Conservation (phyloP, 2,113 vertebrate species). For the Candoia aspera region DNA sequence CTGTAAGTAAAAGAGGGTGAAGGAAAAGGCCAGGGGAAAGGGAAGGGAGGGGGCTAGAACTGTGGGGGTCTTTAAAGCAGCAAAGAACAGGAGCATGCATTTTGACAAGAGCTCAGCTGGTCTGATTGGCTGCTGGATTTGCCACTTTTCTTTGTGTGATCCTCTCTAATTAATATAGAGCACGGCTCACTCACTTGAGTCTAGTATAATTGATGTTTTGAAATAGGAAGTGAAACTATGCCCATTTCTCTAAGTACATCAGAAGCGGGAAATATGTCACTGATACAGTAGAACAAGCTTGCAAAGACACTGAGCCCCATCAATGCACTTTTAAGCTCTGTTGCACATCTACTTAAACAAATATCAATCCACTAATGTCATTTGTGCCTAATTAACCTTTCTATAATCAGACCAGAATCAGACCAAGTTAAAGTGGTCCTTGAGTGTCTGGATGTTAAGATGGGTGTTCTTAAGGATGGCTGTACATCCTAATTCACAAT, state of each 20-base stretch:
- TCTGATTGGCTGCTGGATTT: not conserved
- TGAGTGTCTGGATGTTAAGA: no score
- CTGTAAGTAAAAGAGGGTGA: constrained; percentile 77
- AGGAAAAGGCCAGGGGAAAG: not conserved
- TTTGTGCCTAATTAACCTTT: no score
- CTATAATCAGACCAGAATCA: no score
- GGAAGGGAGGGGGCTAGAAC: not conserved
- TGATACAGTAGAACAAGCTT: not conserved
- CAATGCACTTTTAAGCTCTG: not conserved
- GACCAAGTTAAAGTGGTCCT: no score
- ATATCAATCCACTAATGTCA: not conserved
- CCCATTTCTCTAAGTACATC: not conserved
- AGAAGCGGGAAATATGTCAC: not conserved
- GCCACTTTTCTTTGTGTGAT: not conserved
- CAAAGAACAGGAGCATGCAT: no score
- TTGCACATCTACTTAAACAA: not conserved
- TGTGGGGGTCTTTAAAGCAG: not conserved
- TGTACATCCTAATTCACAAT: not conserved
- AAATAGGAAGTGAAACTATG: not conserved
- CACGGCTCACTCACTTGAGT: not conserved
- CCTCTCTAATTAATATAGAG: not conserved
- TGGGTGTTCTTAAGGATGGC: not conserved
- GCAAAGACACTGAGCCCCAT: not conserved
- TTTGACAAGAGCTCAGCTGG: not conserved
- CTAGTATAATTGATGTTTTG: not conserved